Conservation (phyloP, 1,140 invertebrate species). For the Ceratitis capitata region DNA sequence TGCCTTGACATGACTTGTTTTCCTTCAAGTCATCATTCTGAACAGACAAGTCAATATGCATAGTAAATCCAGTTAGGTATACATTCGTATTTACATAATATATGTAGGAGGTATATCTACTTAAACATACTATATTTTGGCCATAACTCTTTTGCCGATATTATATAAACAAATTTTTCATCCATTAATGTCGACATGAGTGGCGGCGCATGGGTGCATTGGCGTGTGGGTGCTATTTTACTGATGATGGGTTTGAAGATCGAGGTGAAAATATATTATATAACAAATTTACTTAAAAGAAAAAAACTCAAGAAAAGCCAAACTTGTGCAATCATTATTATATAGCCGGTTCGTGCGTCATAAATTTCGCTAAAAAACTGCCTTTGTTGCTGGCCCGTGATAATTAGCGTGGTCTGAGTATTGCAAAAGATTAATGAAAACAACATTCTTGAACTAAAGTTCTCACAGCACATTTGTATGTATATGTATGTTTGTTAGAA, state of each 20-base stretch:
- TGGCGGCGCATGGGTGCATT: not conserved
- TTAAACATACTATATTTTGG: not conserved
- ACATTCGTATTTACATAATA: not conserved
- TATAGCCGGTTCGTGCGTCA: not conserved
- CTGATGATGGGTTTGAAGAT: not conserved
- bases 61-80: not conserved
- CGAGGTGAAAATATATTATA: not conserved
- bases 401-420: not conserved
- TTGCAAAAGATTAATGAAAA: not conserved
- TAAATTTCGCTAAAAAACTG: not conserved
- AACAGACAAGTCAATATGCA: not conserved
- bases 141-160: not conserved
- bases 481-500: not conserved
- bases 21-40: not conserved
- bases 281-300: not conserved
- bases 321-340: not conserved
- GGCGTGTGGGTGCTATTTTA: not conserved
- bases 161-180: constrained; percentile 19
- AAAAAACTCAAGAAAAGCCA: not conserved
- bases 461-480: not conserved
- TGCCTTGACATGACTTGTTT: too few relatives aligned
- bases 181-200: constrained; percentile 8
- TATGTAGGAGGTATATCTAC: not conserved
- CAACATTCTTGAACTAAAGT: not conserved
- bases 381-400: not conserved